Conservation (phyloP, 2,113 vertebrate genomes). For the Alectura lathami region DNA sequence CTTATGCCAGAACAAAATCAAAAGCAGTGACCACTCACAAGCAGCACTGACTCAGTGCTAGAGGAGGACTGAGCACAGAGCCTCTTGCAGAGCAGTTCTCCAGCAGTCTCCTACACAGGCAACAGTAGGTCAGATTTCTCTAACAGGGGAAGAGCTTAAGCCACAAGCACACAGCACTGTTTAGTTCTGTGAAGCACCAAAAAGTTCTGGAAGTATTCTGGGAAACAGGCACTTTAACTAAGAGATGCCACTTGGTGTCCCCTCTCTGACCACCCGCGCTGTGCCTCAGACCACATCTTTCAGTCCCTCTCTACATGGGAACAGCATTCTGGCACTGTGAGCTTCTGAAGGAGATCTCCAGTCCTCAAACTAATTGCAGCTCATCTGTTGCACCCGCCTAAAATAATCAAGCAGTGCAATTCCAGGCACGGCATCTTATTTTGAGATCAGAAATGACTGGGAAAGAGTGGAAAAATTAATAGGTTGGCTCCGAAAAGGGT, state of each 20-base stretch:
- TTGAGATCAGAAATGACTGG: conserved; percentile 46
- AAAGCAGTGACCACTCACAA: background rate
- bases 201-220: background rate
- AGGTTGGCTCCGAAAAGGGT: background rate
- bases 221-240: background rate
- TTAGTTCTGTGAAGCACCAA: background rate
- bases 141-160: background rate
- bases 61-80: background rate
- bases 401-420: conserved; percentile 24
- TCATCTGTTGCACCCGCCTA: background rate
- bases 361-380: conserved; percentile 36
- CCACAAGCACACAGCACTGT: background rate
- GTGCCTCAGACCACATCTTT: background rate
- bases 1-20: background rate
- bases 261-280: background rate
- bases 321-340: background rate
- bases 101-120: background rate
- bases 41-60: background rate
- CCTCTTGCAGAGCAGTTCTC: background rate
- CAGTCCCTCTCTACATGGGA: background rate
- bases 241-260: background rate
- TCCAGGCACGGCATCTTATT: conserved; percentile 19
- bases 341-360: background rate
- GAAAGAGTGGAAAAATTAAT: conserved; percentile 18
- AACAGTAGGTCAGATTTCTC: background rate